Conservation (phyloP, 2,113 vertebrate species). For the Mastomys coucha region DNA sequence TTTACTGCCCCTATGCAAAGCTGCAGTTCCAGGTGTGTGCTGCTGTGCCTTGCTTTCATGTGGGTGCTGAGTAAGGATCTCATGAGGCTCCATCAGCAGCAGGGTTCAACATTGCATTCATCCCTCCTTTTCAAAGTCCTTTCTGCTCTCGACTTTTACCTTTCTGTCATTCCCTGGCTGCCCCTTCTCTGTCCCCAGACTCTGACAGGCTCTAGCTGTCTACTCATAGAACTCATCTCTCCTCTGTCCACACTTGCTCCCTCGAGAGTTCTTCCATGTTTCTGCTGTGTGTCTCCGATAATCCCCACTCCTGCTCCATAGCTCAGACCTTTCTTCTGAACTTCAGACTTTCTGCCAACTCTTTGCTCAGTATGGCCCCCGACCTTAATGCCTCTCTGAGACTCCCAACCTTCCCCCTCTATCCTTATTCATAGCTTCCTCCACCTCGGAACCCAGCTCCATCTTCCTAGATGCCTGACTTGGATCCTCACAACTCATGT, state of each 20-base stretch:
- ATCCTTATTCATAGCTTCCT: not conserved
- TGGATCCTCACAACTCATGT: not conserved
- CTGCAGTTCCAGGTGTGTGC: not conserved
- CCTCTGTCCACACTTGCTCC: not conserved
- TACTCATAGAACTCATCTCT: not conserved
- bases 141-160: not conserved
- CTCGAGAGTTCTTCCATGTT: not conserved
- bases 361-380: not conserved
- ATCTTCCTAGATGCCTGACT: not conserved
- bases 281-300: not conserved
- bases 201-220: not conserved
- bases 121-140: not conserved
- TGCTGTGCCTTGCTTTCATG: not conserved
- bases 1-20: not conserved
- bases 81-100: not conserved
- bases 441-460: not conserved
- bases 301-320: not conserved
- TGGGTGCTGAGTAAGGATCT: not conserved
- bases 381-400: not conserved
- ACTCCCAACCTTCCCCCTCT: not conserved
- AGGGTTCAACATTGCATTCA: not conserved
- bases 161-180: not conserved
- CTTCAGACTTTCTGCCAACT: no score
- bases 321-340: not conserved
- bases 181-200: not conserved